Conservation (phyloP, 2,797 vertebrate species). For the Siniperca scherzeri region DNA sequence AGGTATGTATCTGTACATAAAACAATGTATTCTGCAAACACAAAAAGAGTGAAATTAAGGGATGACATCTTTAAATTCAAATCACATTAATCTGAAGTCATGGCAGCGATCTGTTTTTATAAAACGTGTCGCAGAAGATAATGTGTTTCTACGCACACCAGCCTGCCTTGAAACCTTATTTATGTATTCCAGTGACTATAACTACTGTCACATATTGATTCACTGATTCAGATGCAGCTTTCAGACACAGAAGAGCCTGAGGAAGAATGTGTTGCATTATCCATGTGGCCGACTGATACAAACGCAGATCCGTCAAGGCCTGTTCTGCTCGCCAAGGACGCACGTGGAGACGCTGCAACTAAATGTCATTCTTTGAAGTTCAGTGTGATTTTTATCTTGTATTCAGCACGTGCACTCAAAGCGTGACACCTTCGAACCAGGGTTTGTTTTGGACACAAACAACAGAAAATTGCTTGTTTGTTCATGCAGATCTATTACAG, state of each 20-base stretch:
- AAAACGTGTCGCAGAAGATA: background rate
- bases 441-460: background rate
- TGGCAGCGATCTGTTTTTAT: background rate
- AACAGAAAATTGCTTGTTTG: background rate
- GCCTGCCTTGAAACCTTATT: background rate
- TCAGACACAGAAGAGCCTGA: conserved; percentile 7
- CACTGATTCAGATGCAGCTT: conserved; percentile 20
- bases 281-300: conserved; percentile 20
- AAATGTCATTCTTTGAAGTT: conserved; percentile 32
- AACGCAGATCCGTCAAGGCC: conserved; percentile 32
- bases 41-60: background rate
- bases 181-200: background rate
- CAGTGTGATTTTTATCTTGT: background rate
- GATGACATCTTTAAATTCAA: background rate
- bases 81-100: background rate
- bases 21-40: background rate
- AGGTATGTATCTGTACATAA: background rate
- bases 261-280: conserved; percentile 47
- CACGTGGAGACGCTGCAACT: background rate
- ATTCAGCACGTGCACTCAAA: conserved; percentile 6
- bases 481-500: background rate
- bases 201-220: conserved; percentile 25
- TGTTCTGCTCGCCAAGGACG: conserved; percentile 3
- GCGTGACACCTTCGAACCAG: background rate
- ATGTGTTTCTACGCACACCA: background rate